Conservation (phyloP, 2,888 invertebrate species). For the Ormia ochracea region DNA sequence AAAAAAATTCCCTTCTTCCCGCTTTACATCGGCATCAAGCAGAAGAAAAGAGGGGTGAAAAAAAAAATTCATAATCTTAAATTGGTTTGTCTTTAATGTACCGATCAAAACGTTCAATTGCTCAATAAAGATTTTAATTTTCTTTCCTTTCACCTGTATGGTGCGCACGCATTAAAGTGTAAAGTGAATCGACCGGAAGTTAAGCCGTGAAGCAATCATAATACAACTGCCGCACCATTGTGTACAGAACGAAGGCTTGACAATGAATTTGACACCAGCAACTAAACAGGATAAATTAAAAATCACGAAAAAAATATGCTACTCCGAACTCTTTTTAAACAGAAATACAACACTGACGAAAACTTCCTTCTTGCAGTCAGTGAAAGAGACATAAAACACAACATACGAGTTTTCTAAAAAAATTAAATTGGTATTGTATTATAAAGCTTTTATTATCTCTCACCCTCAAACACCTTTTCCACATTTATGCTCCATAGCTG, state of each 20-base stretch:
- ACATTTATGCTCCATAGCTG: constrained; percentile 16
- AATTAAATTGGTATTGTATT: constrained; percentile 3
- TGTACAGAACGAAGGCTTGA: neutral
- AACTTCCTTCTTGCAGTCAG: neutral
- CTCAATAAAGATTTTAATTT: too few relatives aligned
- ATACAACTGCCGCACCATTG: neutral
- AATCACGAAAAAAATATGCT: constrained; percentile 3
- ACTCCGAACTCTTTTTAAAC: neutral
- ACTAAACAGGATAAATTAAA: constrained; percentile 26
- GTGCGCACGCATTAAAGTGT: neutral
- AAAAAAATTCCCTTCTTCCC: too few relatives aligned
- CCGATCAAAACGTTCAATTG: too few relatives aligned
- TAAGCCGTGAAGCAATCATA: neutral
- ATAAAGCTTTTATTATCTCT: neutral
- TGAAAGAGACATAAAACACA: constrained; percentile 9
- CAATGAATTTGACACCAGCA: constrained; percentile 42
- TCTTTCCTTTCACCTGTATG: too few relatives aligned
- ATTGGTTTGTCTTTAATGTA: too few relatives aligned
- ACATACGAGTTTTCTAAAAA: neutral
- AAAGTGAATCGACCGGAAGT: constrained; percentile 5
- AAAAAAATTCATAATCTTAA: too few relatives aligned
- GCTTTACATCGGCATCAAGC: too few relatives aligned
- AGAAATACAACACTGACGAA: neutral
- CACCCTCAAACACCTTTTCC: neutral
- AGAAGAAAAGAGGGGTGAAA: too few relatives aligned